phyloP scores from a whole-genome alignment of 2,797 vertebrate species.

The Garrulus glandarius region DNA sequence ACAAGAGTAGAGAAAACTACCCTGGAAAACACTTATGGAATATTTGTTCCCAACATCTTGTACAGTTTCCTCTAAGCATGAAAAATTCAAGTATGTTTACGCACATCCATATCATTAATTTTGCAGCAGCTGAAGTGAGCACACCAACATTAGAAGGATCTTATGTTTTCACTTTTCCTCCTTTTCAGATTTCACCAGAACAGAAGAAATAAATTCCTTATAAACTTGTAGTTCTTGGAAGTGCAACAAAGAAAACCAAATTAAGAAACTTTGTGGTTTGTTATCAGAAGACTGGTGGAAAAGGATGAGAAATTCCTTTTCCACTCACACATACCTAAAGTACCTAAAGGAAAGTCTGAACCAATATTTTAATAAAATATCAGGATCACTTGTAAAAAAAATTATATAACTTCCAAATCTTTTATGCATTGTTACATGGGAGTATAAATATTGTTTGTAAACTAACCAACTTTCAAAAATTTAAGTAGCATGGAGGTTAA shows the following conservation, averaged over 20 bases:
- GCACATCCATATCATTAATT: not conserved
- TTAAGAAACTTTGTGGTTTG: not conserved
- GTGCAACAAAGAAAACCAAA: not conserved
- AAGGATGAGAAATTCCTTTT: not conserved
- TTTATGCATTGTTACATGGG: not conserved
- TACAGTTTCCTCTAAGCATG: not conserved
- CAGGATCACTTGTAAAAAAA: not conserved
- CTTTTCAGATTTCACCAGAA: not conserved
- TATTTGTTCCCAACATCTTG: not conserved
- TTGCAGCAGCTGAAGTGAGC: not conserved
- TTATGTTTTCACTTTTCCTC: not conserved
- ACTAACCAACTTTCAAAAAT: not conserved
- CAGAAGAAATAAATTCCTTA: not conserved
- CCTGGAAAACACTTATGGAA: not conserved
- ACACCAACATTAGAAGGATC: not conserved
- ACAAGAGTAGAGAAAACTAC: not conserved
- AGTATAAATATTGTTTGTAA: not conserved
- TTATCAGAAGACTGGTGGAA: not conserved
- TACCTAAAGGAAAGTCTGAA: not conserved
- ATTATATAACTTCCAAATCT: not conserved
- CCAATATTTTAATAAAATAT: not conserved
- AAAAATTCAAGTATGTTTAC: not conserved
- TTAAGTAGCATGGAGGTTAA: not conserved
- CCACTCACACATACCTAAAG: not conserved
- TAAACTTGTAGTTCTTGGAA: not conserved